Evolutionary conservation across 2,113 vertebrate genomes (phyloP).

Genomic region (Petaurus breviceps): DNA sequence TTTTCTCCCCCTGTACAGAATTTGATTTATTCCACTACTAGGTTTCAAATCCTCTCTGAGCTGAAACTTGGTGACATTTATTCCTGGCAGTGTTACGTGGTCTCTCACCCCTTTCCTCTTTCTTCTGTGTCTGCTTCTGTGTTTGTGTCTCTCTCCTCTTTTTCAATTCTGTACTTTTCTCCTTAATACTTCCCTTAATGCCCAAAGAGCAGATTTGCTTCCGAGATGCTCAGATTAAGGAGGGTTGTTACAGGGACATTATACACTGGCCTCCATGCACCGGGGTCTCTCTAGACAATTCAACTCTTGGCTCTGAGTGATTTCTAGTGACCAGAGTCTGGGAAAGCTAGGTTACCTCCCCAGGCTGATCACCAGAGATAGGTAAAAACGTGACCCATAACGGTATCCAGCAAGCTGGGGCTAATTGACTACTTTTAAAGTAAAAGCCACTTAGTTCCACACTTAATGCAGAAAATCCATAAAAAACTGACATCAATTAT

Average conservation of each 20-base stretch:
- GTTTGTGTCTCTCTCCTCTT: background rate
- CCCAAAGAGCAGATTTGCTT: conserved; percentile 11
- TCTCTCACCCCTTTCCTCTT: conserved; percentile 49
- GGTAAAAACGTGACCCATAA: background rate
- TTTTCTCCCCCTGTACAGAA: conserved; percentile 77
- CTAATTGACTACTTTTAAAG: conserved; percentile 72
- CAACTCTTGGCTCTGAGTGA: background rate
- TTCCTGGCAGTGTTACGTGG: conserved; percentile 76
- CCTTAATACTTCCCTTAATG: conserved; percentile 50
- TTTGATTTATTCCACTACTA: conserved; percentile 79
- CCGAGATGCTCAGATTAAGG: conserved; percentile 23
- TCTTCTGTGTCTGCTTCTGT: background rate
- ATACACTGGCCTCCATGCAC: background rate
- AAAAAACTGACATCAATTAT: conserved; percentile 69
- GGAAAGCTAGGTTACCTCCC: background rate
- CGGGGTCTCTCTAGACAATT: background rate
- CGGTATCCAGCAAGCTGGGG: conserved; percentile 50
- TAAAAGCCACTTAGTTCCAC: conserved; percentile 74
- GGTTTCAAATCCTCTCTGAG: conserved; percentile 78
- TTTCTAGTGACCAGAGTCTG: background rate
- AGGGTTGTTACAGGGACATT: background rate
- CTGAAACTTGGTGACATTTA: conserved; percentile 66
- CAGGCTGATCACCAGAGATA: rapidly evolving
- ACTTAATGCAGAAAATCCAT: conserved; percentile 69
- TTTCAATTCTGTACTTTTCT: conserved; percentile 28